These are phyloP conservation scores for Andrena cerasifolii DNA, from an alignment of 1,140 invertebrate species.

Conservation along the genomic window DNA sequence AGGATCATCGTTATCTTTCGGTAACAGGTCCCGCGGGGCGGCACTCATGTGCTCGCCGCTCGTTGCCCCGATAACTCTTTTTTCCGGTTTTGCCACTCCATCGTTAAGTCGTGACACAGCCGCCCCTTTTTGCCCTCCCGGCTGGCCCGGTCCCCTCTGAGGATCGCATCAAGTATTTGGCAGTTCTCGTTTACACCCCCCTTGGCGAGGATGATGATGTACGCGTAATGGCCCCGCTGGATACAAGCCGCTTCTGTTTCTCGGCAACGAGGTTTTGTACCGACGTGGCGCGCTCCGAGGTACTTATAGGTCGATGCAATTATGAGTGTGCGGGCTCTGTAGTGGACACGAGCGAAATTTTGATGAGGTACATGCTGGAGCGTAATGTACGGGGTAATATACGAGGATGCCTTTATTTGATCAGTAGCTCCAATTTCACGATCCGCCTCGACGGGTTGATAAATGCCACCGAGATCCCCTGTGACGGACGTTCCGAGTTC, in stretches of 20 bases:
- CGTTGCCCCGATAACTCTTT: slow-evolving; percentile 19
- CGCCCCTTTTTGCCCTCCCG: not conserved
- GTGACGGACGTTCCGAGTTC: too few species aligned
- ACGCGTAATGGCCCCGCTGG: not conserved
- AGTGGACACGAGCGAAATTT: not conserved
- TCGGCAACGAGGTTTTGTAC: slow-evolving; percentile 17
- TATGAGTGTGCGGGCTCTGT: not conserved
- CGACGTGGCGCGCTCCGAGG: not conserved
- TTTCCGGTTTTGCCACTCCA: not conserved
- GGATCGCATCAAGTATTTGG: not conserved
- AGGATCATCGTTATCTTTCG: slow-evolving; percentile 60
- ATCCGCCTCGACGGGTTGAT: too few species aligned
- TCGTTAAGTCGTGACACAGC: slow-evolving; percentile 3
- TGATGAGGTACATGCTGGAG: not conserved
- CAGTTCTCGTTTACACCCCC: not conserved
- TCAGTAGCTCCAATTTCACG: too few species aligned
- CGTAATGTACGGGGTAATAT: too few species aligned
- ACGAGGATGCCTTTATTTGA: too few species aligned
- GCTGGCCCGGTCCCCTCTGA: not conserved
- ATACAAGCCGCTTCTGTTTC: slow-evolving; percentile 40
- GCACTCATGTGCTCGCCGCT: slow-evolving; percentile 14
- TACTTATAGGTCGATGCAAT: slow-evolving; percentile 1
- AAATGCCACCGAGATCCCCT: too few species aligned
- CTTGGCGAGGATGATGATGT: slow-evolving; percentile 20
- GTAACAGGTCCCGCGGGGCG: slow-evolving; percentile 51